phyloP scores from a whole-genome alignment of 2,888 invertebrate genomes.

The Rhamnusium bicolor region DNA sequence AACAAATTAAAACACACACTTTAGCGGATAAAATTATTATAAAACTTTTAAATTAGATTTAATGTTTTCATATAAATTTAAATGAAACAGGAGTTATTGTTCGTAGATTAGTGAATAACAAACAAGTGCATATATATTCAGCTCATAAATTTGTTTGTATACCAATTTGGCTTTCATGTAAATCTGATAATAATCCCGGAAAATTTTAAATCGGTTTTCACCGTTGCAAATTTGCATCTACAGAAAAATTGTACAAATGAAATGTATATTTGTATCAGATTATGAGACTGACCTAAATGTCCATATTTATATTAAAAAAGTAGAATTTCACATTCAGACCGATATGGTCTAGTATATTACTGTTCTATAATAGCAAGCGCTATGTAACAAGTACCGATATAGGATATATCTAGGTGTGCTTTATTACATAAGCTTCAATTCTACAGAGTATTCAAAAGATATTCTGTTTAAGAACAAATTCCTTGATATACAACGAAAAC shows the following conservation, averaged over 20 bases:
- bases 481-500: too few species aligned
- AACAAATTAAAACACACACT: too few species aligned
- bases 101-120: neutral
- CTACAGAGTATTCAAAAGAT: too few species aligned
- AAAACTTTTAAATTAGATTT: neutral
- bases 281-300: neutral
- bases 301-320: too few species aligned
- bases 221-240: neutral
- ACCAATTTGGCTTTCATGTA: neutral
- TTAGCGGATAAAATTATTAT: too few species aligned
- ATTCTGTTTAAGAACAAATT: too few species aligned
- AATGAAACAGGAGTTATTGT: neutral
- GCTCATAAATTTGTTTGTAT: neutral
- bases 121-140: neutral
- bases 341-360: too few species aligned
- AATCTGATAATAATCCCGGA: neutral
- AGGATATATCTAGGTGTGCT: too few species aligned
- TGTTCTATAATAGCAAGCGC: too few species aligned
- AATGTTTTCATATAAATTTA: neutral
- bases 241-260: neutral
- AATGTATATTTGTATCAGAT: neutral
- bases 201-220: neutral
- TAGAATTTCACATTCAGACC: too few species aligned
- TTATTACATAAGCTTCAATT: too few species aligned
- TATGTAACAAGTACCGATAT: too few species aligned